Evolutionary conservation across 2,888 invertebrate genomes (phyloP), one percentile per base, ranked within the genome.

Genomic region (Linnaemya vulpina): DNA sequence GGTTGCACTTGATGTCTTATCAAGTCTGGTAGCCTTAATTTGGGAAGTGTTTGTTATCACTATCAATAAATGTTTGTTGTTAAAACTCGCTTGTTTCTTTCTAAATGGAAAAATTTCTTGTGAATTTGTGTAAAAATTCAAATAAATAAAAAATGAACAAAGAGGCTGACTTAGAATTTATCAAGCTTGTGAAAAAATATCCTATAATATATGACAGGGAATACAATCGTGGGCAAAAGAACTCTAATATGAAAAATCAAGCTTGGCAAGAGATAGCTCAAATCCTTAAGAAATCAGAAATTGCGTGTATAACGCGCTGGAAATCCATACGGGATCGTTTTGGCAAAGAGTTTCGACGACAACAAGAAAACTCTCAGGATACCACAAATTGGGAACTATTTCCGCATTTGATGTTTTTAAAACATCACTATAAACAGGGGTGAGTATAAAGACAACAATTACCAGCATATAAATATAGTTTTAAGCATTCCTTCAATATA

Each of bases 301-400:
- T 91, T 3, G 90, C 91, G 10, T 90, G 91, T 70, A 91, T 91
- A 3, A 90, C 90, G 9, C 89, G 90, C 7, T 90, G 90, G 90
- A 90, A 90, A 65, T 91, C 91, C 51, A 88, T 90, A 58, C 87
- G 91, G 0, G 90, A 90, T 83, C 88, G 90, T 1, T 90, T 91
- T 81, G 91, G 91, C 2, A 91, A 90, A 60, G 90, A 91, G 49
- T 90, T 88, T 17, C 87, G 91, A 0, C 88, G 90, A 0, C 88
- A 89, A 30, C 91, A 90, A 60, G 89, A 90, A 40, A 87, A 89
- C 22, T 88, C 91, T 0, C 87, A 89, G 1, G 89, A 89, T 3
- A 88, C 89, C 8, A 90, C 90, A 10, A 89, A 89, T 67, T 90
- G 90, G 90, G 90, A 91, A 22, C 87, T 91, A 86, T 90, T 90